A percentile compares a stretch with the other conserved stretches of the same genome.
phyloP scores from a whole-genome alignment of 92 coral and sea anemone genomes.

The Epizoanthus ramosus region DNA sequence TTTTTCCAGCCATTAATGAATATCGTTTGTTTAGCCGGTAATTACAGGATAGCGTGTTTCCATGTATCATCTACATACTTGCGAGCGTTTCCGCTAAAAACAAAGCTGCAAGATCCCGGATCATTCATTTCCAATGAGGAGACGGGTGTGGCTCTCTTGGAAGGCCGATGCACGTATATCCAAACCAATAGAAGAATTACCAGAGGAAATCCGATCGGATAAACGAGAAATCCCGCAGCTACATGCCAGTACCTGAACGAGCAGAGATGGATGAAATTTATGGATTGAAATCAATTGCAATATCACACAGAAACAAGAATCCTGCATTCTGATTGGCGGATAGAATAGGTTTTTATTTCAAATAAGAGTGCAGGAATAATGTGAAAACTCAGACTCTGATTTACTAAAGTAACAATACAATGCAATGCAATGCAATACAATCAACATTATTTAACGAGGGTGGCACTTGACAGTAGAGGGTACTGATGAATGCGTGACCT shows the following conservation, averaged over 20 bases:
- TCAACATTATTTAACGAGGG: too few relatives aligned
- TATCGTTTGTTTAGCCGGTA: too few relatives aligned
- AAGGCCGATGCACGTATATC: conserved; percentile 44
- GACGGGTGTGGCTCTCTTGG: neutral
- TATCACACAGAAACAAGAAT: neutral
- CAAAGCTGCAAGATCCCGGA: neutral
- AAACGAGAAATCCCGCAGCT: conserved; percentile 48
- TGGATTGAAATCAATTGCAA: neutral
- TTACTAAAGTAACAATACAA: too few relatives aligned
- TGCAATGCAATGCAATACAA: too few relatives aligned
- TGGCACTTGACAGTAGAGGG: too few relatives aligned
- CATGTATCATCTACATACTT: neutral
- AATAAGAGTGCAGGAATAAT: too few relatives aligned
- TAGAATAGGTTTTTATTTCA: too few relatives aligned
- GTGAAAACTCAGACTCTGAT: too few relatives aligned
- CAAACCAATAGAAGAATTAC: conserved; percentile 49
- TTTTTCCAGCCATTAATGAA: too few relatives aligned
- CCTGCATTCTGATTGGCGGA: neutral
- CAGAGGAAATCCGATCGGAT: conserved; percentile 65
- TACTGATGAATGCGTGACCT: too few relatives aligned
- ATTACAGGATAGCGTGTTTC: too few relatives aligned
- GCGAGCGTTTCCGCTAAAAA: neutral
- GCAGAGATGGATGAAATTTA: neutral
- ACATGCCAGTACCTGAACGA: conserved; percentile 43
- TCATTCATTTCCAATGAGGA: neutral